Evolutionary conservation across 2,113 vertebrate genomes (phyloP), one percentile per base, ranked within the genome.

Genomic region (Gadus macrocephalus): DNA sequence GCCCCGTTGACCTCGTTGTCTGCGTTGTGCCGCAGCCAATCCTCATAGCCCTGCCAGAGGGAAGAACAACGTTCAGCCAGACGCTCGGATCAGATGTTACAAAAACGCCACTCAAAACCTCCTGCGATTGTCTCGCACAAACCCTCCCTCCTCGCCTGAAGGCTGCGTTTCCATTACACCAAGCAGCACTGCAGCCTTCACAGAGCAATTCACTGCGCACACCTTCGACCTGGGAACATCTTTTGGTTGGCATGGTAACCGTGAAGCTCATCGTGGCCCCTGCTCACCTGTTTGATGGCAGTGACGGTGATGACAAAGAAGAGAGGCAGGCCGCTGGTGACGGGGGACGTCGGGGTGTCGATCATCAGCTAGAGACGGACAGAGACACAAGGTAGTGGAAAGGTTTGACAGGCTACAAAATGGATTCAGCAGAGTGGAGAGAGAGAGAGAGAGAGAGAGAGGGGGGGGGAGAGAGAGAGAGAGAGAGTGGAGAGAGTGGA

Each of bases 261-360:
- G 9, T 49, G 42, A 49, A 7, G 42, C 42, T 2, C 42, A 9
- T 2, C 8, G 0, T 12, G 42, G 42, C 42, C 9, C 7, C 2
- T 20, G 8, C 93, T 89, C 92, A 99, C 97, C 97, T 99, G 97
- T 89, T 99, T 99, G 84, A 99, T 97, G 87, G 97, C 97, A 11
- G 97, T 99, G 81, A 99, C 95, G 75, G 94, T 96, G 86, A 99
- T 99, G 85, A 99, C 97, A 91, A 99, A 99, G 89, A 99, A 97
- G 69, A 99, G 94, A 66, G 97, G 97, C 89, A 99, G 95, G 82
- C 97, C 97, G 67, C 97, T 99, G 83, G 97, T 99, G 85, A 98
- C 89, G 71, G 97, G 97, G 89, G 96, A 99, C 69, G 97, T 99
- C 67, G 97, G 97, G 38, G 97, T 99, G 86, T 99, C 97, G 79